Conservation (phyloP, 2,797 vertebrate species). For the Helarctos malayanus region DNA sequence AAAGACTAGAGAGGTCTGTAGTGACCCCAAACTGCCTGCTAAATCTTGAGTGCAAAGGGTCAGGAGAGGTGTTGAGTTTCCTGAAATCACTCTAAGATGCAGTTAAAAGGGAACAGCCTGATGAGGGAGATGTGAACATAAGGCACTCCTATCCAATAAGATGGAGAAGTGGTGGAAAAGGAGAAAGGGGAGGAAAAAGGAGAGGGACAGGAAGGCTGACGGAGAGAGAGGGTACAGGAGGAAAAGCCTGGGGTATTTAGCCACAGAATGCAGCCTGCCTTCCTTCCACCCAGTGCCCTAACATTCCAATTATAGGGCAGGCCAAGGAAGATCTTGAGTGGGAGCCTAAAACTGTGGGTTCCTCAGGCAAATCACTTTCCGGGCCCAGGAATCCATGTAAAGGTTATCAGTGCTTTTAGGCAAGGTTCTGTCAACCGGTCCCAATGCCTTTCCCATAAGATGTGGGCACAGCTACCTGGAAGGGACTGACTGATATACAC, state of each 20-base stretch:
- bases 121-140: neutral
- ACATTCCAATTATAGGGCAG: no score
- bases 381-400: neutral
- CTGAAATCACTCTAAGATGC: neutral
- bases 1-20: neutral
- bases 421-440: neutral
- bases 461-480: neutral
- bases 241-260: no score
- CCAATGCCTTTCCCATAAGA: neutral
- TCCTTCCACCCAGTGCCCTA: neutral
- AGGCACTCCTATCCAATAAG: neutral
- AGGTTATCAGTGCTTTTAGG: neutral
- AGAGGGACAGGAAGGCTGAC: neutral
- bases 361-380: neutral
- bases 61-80: neutral
- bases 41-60: neutral
- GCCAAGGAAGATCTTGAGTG: neutral
- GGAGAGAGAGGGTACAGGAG: neutral
- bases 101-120: neutral
- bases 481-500: neutral
- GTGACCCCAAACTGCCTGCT: neutral
- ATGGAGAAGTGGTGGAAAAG: neutral
- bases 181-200: neutral
- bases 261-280: fast-evolving
- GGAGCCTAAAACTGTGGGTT: neutral